Evolutionary conservation across 2,888 invertebrate species (phyloP).

Genomic region (Sisyra nigra): DNA sequence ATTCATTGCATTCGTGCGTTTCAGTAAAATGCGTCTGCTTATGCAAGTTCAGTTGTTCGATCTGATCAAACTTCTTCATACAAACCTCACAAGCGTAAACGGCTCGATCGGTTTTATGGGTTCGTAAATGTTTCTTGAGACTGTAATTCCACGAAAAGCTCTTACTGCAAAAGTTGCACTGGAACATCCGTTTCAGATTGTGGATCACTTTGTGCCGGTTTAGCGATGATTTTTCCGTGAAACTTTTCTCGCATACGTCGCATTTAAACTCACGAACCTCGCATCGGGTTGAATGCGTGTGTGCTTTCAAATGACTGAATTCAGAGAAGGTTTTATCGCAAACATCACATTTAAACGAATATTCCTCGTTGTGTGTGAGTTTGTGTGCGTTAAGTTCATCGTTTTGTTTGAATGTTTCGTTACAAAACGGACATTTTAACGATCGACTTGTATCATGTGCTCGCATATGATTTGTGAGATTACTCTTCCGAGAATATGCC

Average conservation of each 20-base stretch:
- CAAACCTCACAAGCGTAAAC: no score
- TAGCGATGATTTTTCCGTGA: slow-evolving; percentile 29
- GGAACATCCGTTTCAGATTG: slow-evolving; percentile 16
- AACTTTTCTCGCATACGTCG: slow-evolving; percentile 21
- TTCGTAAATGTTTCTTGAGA: slow-evolving; percentile 18
- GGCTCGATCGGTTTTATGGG: neutral
- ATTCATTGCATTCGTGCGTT: no score
- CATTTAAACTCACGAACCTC: neutral
- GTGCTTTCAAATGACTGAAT: neutral
- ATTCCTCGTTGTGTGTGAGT: slow-evolving; percentile 17
- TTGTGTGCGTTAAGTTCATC: slow-evolving; percentile 2
- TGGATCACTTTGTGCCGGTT: slow-evolving; percentile 30
- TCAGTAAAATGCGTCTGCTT: no score
- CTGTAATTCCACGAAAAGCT: slow-evolving; percentile 22
- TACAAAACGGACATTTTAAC: slow-evolving; percentile 2
- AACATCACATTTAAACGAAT: neutral
- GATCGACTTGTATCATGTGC: slow-evolving; percentile 22
- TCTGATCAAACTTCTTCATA: no score
- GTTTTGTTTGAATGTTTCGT: slow-evolving; percentile 6
- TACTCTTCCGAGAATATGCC: slow-evolving; percentile 20
- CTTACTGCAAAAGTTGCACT: slow-evolving; percentile 24
- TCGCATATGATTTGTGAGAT: slow-evolving; percentile 20
- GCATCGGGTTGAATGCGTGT: neutral
- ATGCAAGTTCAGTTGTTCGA: no score
- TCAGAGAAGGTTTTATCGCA: neutral